Percentiles rank a stretch among this genome's conserved stretches.
These are phyloP conservation scores for Pangasius djambal DNA, from an alignment of 2,797 vertebrate species.

Conservation along the genomic window DNA sequence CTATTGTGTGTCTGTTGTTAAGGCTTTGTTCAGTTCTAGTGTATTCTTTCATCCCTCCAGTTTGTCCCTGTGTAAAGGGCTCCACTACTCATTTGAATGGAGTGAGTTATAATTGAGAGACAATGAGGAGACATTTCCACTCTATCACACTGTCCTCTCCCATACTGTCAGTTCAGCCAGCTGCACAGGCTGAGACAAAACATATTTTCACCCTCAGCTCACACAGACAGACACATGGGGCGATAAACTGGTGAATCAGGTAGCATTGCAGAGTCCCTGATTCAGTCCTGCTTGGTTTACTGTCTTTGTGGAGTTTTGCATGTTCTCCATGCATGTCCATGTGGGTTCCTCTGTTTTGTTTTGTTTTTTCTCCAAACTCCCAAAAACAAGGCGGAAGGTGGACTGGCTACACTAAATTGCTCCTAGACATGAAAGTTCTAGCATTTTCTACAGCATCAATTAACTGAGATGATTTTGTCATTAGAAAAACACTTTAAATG, in stretches of 20 bases:
- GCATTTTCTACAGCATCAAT: neutral
- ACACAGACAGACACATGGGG: slow-evolving; percentile 6
- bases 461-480: neutral
- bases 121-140: slow-evolving; percentile 62
- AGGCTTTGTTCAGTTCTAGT: slow-evolving; percentile 49
- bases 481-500: neutral
- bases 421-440: neutral
- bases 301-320: neutral
- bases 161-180: slow-evolving; percentile 50
- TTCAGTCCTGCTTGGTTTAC: neutral
- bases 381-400: neutral
- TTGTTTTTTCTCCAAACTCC: neutral
- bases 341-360: neutral
- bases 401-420: neutral
- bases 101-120: slow-evolving; percentile 60
- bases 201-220: slow-evolving; percentile 1
- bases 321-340: neutral
- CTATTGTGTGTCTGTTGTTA: slow-evolving; percentile 47
- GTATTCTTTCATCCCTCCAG: slow-evolving; percentile 33
- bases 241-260: neutral
- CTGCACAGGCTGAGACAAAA: slow-evolving; percentile 46
- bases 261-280: neutral
- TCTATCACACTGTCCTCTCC: slow-evolving; percentile 57
- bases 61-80: slow-evolving; percentile 39
- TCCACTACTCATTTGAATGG: slow-evolving; percentile 49